Conservation (phyloP, 1,140 invertebrate species). For the Drosophila bifasciata region DNA sequence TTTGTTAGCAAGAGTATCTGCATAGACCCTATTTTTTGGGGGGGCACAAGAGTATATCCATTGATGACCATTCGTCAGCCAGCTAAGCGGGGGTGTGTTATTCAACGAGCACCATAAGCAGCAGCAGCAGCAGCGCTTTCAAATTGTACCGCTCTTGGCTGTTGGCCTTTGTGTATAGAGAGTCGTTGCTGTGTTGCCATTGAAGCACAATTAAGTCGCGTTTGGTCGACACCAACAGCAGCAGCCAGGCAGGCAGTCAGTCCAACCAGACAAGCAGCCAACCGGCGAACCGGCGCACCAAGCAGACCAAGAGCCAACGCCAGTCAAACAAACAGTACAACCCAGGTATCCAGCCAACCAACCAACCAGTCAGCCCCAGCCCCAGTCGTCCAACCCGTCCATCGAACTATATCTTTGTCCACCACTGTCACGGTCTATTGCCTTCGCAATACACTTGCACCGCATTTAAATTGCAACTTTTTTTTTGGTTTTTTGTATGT, state of each 20-base stretch:
- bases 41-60: background rate
- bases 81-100: slow-evolving; percentile 49
- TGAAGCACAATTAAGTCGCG: slow-evolving; percentile 66
- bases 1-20: no score
- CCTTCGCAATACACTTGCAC: slow-evolving; percentile 56
- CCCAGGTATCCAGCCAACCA: slow-evolving; percentile 15
- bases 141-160: slow-evolving; percentile 48
- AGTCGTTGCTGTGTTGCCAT: slow-evolving; percentile 47
- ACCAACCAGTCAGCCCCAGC: slow-evolving; percentile 4
- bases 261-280: slow-evolving; percentile 24
- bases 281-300: slow-evolving; percentile 30
- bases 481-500: no score
- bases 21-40: background rate
- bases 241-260: slow-evolving; percentile 20
- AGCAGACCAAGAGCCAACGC: background rate
- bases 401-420: slow-evolving; percentile 64
- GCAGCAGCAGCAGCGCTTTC: background rate
- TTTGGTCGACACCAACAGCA: slow-evolving; percentile 24
- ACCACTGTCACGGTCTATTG: slow-evolving; percentile 74
- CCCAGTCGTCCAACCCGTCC: slow-evolving; percentile 40
- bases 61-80: slow-evolving; percentile 7
- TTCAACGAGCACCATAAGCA: slow-evolving; percentile 40
- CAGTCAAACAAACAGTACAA: slow-evolving; percentile 35
- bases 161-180: slow-evolving; percentile 38
- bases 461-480: slow-evolving; percentile 40